These are phyloP conservation scores for Periphyllus acericola DNA, from an alignment of 2,888 invertebrate species.

Conservation along the genomic window DNA sequence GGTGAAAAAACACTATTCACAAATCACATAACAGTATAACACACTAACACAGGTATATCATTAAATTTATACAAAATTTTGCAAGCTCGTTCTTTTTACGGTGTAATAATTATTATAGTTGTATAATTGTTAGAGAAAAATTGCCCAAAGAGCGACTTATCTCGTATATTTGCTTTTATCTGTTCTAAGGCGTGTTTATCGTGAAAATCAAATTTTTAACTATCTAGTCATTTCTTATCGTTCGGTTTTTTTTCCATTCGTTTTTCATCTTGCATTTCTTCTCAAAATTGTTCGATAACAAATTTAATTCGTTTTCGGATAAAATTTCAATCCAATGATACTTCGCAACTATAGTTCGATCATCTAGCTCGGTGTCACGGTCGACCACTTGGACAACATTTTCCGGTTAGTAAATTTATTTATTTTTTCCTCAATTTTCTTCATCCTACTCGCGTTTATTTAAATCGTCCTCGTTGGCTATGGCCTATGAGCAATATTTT, in stretches of 20 bases:
- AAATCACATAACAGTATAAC: too few relatives aligned
- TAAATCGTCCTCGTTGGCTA: too few relatives aligned
- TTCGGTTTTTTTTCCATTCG: not conserved
- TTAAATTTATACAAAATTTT: conserved; percentile 12
- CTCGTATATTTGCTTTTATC: not conserved
- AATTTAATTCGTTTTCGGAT: not conserved
- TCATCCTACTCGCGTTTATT: not conserved
- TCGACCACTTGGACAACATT: conserved; percentile 2
- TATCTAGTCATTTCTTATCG: not conserved
- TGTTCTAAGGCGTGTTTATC: not conserved
- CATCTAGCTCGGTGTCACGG: conserved; percentile 20
- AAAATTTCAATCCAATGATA: conserved; percentile 10
- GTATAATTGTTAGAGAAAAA: not conserved
- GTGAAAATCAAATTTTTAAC: not conserved
- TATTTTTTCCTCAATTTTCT: not conserved
- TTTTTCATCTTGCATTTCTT: too few relatives aligned
- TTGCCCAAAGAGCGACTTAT: not conserved
- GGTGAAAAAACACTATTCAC: conserved; percentile 19
- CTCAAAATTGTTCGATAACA: too few relatives aligned
- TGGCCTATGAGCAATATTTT: too few relatives aligned
- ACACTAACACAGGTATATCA: not conserved
- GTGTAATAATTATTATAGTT: not conserved
- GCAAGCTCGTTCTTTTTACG: not conserved
- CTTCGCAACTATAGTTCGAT: not conserved
- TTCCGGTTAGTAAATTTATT: conserved; percentile 27